Evolutionary conservation across 2,113 vertebrate species (phyloP).

Genomic region (Papio anubis): DNA sequence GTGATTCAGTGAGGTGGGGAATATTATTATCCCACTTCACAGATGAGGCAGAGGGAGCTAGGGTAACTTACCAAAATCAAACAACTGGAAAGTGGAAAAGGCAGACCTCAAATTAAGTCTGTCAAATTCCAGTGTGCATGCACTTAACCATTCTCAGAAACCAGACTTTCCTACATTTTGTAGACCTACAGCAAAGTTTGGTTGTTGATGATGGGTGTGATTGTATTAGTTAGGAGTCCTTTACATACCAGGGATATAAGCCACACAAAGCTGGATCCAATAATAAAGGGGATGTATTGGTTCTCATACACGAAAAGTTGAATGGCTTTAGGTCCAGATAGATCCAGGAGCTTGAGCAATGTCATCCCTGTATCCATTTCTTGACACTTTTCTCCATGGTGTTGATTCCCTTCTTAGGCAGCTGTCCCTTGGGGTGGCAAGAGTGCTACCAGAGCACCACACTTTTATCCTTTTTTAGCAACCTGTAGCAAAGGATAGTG

Average conservation of each 20-base stretch:
- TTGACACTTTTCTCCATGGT: too few relatives aligned
- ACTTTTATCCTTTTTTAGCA: not conserved
- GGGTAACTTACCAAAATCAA: not conserved
- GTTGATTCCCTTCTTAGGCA: not conserved
- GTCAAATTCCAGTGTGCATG: not conserved
- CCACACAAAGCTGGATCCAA: not conserved
- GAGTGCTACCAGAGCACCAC: not conserved
- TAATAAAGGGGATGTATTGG: not conserved
- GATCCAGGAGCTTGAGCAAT: not conserved
- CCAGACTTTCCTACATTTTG: not conserved
- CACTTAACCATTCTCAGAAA: not conserved
- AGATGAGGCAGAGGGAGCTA: not conserved
- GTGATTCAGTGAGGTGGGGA: not conserved
- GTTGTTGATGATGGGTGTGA: not conserved
- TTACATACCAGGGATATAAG: not conserved
- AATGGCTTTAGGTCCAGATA: not conserved
- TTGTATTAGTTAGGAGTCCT: not conserved
- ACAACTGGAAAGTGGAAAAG: not conserved
- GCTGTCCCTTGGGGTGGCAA: not conserved
- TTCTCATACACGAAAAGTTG: not conserved
- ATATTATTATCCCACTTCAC: not conserved
- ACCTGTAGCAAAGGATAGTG: not conserved
- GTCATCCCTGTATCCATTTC: not conserved
- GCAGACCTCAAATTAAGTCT: too few relatives aligned
- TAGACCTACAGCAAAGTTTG: not conserved